Percentiles rank a stretch among this genome's conserved stretches.
Evolutionary conservation across 2,113 vertebrate species (phyloP).

Genomic region (Macroglossus sobrinus): DNA sequence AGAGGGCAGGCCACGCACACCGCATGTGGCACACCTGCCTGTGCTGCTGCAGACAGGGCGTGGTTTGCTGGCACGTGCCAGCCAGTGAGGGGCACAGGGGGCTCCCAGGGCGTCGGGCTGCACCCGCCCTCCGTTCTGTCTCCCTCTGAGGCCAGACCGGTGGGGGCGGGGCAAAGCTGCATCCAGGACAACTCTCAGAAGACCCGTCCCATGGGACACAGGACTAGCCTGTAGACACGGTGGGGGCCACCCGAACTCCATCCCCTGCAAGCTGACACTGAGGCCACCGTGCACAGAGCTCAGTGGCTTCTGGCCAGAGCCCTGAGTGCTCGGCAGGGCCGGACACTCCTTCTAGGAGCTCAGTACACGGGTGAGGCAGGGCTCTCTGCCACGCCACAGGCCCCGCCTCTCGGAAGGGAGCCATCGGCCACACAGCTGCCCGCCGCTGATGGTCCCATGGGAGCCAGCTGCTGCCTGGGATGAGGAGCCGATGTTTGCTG

Average conservation of each 20-base stretch:
- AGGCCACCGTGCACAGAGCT: fast-evolving
- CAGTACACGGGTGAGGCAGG: fast-evolving
- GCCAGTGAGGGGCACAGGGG: background rate
- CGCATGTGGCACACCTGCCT: too few species aligned
- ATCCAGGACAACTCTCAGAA: background rate
- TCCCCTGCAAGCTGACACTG: fast-evolving
- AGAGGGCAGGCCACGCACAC: too few species aligned
- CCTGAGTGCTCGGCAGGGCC: fast-evolving
- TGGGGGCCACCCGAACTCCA: background rate
- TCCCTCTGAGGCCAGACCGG: background rate
- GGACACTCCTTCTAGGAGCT: fast-evolving
- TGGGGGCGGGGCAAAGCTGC: background rate
- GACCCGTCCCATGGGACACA: background rate
- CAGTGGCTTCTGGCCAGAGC: background rate
- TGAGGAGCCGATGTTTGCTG: background rate
- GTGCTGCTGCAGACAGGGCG: too few species aligned
- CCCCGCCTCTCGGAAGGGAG: background rate
- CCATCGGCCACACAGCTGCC: fast-evolving
- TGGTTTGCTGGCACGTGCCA: too few species aligned
- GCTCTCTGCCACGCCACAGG: fast-evolving
- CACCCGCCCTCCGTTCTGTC: background rate
- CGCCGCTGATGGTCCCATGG: background rate
- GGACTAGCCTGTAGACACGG: background rate
- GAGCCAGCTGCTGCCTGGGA: background rate
- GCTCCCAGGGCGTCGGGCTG: background rate